Evolutionary conservation across 2,113 vertebrate species (phyloP).

Genomic region (Rhombomys opimus): DNA sequence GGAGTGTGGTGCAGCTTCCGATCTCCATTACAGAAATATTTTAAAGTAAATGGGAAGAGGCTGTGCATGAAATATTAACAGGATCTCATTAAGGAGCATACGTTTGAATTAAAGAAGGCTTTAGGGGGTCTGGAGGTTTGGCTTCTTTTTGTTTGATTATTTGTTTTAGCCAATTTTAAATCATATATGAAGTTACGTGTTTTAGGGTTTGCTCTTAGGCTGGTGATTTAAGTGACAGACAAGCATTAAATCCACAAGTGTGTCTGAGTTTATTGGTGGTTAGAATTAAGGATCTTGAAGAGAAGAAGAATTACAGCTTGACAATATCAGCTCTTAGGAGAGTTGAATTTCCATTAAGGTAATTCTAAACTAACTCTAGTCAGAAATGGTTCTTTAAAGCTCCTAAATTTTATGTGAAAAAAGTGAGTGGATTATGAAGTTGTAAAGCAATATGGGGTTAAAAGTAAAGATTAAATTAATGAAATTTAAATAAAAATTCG

Average conservation of each 20-base stretch:
- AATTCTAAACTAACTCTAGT: constrained; percentile 28
- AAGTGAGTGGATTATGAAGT: neutral
- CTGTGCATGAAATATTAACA: constrained; percentile 67
- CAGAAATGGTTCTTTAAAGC: constrained; percentile 59
- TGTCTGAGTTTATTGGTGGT: constrained; percentile 72
- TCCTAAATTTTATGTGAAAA: constrained; percentile 38
- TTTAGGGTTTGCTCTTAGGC: constrained; percentile 51
- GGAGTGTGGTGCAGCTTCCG: constrained; percentile 3
- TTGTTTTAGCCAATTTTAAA: constrained; percentile 70
- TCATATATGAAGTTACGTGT: constrained; percentile 1
- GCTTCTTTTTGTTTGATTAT: constrained; percentile 56
- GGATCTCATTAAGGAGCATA: constrained; percentile 53
- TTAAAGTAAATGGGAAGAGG: constrained; percentile 71
- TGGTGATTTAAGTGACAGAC: constrained; percentile 64
- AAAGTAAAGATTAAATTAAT: neutral
- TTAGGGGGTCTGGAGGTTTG: constrained; percentile 39
- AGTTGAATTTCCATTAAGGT: constrained; percentile 69
- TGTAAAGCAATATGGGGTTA: neutral
- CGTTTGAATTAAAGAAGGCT: constrained; percentile 57
- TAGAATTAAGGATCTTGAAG: constrained; percentile 69
- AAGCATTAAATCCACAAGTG: constrained; percentile 62
- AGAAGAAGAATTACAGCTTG: constrained; percentile 68
- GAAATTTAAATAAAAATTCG: neutral
- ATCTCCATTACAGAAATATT: constrained; percentile 71
- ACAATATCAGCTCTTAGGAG: constrained; percentile 52